Percentiles rank a stretch among this genome's conserved stretches.
These are phyloP conservation scores for Scolanthus callimorphus DNA, from an alignment of 92 coral and sea anemone genomes.

Conservation along the genomic window DNA sequence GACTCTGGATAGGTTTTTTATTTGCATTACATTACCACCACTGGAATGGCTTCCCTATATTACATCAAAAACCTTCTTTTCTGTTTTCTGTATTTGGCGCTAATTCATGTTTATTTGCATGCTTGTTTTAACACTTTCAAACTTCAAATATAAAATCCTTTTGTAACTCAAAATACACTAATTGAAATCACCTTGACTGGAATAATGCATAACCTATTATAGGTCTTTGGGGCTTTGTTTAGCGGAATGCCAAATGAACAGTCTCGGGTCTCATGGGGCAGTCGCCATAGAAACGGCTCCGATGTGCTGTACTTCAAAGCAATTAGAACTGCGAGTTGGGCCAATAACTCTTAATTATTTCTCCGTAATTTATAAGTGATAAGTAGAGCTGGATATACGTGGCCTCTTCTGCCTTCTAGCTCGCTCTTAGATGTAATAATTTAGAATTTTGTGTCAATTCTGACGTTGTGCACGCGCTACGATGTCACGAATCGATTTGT, in stretches of 20 bases:
- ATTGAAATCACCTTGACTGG: not conserved
- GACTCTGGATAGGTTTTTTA: no score
- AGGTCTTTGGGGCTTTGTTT: conserved; percentile 15
- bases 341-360: not conserved
- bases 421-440: conserved; percentile 1
- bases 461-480: conserved; percentile 34
- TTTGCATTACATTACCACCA: no score
- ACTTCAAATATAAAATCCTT: no score
- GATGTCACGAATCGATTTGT: conserved; percentile 67
- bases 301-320: not conserved
- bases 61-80: no score
- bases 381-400: not conserved
- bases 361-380: not conserved
- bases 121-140: no score
- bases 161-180: not conserved
- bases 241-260: conserved; percentile 19
- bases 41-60: no score
- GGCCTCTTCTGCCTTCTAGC: not conserved
- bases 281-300: not conserved
- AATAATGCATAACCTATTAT: not conserved
- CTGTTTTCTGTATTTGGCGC: no score
- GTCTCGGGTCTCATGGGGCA: not conserved
- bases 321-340: not conserved
- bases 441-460: not conserved
- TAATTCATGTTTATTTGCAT: no score